Base-by-base conservation (phyloP, 2,888 invertebrate genomes). In the Lysandra coridon region DNA sequence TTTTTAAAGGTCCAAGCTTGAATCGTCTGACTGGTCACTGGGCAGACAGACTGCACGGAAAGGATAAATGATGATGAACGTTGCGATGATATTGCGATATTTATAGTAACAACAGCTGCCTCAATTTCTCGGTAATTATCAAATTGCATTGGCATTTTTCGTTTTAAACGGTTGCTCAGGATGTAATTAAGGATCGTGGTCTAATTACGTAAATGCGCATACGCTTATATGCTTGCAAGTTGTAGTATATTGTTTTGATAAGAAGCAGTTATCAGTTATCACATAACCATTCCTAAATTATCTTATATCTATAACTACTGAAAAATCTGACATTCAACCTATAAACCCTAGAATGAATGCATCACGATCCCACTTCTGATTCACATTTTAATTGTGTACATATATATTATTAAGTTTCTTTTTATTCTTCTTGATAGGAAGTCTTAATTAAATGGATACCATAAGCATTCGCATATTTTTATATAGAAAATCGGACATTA, bases 61-160 rank as follows among this genome's bases (percentile, higher is more conserved):
- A 69, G 75, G 12, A 49, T 76, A 4, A 33, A 53, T 44, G 76
- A 53, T 76, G 76, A 49, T 57, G 49, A 33, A 57, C 53, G 57
- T 74, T 44, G 49, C 53, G 33, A 53, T 33, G 57, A 33, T 57
- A 83, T 87, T 85, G 83, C 83, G 83, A 80, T 87, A 87, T 88
- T 88, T 87, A 87, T 88, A 87, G 85, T 82, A 83, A 83, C 84
- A 81, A 85, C 87, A 86, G 87, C 85, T 87, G 87, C 85, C 84
- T 84, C 80, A 83, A 85, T 86, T 87, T 85, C 84, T 84, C 82
- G 83, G 84, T 84, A 84, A 85, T 85, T 83, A 76, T 80, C 69
- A 57, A 73, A 49, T 75, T 62, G 80, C 73, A 64, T 73, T 64
- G 74, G 73, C 75, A 76, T 75, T 78, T 73, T 73, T 53, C 69